Evolutionary conservation across 2,797 vertebrate species (phyloP), one percentile per base, ranked within the genome.

Genomic region (Pterois miles): DNA sequence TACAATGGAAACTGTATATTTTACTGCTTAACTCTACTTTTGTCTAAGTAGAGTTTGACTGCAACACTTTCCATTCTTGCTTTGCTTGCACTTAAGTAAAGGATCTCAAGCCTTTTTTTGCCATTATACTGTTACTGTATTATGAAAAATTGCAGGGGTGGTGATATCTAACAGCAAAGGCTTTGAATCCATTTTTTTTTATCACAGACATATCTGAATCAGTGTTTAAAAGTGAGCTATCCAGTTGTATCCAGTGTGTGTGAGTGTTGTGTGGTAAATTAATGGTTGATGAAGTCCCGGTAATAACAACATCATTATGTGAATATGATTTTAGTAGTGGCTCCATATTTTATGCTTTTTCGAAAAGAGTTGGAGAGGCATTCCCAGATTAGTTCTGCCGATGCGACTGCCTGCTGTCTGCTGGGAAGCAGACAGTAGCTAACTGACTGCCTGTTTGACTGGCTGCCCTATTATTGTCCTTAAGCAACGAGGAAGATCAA

Each of bases 301-400:
- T 71, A 60, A 64, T 23, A 57, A 29, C 38, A 22, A 29, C 18
- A 5, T 33, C 77, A 68, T 22, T 52, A 52, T 18, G 27, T 65
- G 40, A 75, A 71, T 5, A 36, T 53, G 56, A 66, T 72, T 80
- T 68, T 25, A 54, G 22, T 33, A 14, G 22, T 22, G 12, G 13
- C 29, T 64, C 71, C 36, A 34, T 58, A 33, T 79, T 85, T 80
- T 60, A 75, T 62, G 81, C 73, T 81, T 86, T 79, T 79, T 68
- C 40, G 58, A 67, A 38, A 67, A 57, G 67, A 78, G 63, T 73
- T 71, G 53, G 65, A 95, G 95, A 95, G 94, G 92, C 89, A 93
- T 96, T 95, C 89, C 82, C 90, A 95, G 96, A 97, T 97, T 96
- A 96, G 96, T 96, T 97, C 95, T 96, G 95, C 96, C 93, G 90